Conservation (phyloP, 2,888 invertebrate species). For the Watsonalla cultraria region DNA sequence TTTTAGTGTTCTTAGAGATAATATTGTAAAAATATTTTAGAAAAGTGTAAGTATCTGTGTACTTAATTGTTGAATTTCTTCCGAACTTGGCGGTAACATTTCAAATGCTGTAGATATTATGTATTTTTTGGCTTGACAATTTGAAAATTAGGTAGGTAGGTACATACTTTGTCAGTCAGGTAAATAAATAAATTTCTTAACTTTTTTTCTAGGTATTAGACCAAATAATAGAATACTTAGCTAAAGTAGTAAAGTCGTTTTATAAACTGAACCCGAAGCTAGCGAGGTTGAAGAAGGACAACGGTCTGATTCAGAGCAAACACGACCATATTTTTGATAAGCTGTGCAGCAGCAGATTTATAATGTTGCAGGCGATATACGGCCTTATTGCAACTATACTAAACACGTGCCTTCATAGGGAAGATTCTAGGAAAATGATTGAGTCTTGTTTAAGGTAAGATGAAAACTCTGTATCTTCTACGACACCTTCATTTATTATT, state of each 20-base stretch:
- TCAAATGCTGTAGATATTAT: too few species aligned
- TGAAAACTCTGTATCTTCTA: background rate
- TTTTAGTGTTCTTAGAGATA: too few species aligned
- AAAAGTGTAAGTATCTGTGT: too few species aligned
- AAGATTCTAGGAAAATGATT: constrained; percentile 78
- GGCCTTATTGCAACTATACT: constrained; percentile 75
- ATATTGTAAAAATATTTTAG: too few species aligned
- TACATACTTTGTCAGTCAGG: too few species aligned
- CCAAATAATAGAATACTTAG: constrained; percentile 74
- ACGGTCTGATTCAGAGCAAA: constrained; percentile 60
- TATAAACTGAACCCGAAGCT: constrained; percentile 74
- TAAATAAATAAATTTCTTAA: background rate
- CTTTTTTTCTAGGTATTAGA: constrained; percentile 74
- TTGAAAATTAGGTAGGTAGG: too few species aligned
- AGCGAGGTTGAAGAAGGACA: constrained; percentile 63
- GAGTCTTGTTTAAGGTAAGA: constrained; percentile 78
- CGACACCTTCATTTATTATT: background rate
- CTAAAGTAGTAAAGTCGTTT: constrained; percentile 73
- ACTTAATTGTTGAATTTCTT: too few species aligned
- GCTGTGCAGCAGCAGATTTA: constrained; percentile 74
- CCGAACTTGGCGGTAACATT: too few species aligned
- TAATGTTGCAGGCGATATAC: constrained; percentile 75
- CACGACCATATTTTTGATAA: constrained; percentile 72
- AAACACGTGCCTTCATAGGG: constrained; percentile 74
- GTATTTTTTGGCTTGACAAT: too few species aligned